These are phyloP conservation scores for Cephalopholis sonnerati DNA, from an alignment of 2,113 vertebrate genomes.

Conservation along the genomic window DNA sequence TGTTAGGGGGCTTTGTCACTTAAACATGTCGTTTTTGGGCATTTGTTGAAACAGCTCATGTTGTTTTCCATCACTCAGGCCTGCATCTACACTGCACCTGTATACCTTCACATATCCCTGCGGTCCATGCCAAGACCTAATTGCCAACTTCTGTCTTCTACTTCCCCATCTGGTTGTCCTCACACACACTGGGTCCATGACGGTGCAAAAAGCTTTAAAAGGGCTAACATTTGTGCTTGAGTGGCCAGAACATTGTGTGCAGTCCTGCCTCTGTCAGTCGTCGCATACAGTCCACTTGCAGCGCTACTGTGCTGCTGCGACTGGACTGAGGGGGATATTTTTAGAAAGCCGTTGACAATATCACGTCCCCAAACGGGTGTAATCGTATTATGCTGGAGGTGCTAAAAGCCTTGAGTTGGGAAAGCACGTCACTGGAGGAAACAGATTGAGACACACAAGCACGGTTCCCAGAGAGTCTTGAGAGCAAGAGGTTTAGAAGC, in stretches of 20 bases:
- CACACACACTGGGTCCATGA: conserved; percentile 39
- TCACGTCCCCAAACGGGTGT: conserved; percentile 73
- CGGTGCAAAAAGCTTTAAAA: conserved; percentile 79
- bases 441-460: conserved; percentile 37
- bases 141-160: conserved; percentile 41
- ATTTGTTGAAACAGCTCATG: conserved; percentile 1
- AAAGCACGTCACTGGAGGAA: conserved; percentile 62
- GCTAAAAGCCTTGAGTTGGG: conserved; percentile 76
- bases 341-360: conserved; percentile 77
- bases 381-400: conserved; percentile 79
- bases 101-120: background rate
- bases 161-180: conserved; percentile 39
- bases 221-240: conserved; percentile 72
- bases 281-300: conserved; percentile 41
- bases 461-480: conserved; percentile 1
- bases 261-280: conserved; percentile 27
- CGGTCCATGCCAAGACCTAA: conserved; percentile 1
- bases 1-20: background rate
- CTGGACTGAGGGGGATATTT: conserved; percentile 67
- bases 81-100: conserved; percentile 3
- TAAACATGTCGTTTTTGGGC: background rate
- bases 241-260: conserved; percentile 74
- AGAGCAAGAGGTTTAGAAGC: conserved; percentile 47
- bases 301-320: conserved; percentile 33
- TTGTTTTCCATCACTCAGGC: background rate